Conservation (phyloP, 2,888 invertebrate genomes). For the Tetranychus piercei region DNA sequence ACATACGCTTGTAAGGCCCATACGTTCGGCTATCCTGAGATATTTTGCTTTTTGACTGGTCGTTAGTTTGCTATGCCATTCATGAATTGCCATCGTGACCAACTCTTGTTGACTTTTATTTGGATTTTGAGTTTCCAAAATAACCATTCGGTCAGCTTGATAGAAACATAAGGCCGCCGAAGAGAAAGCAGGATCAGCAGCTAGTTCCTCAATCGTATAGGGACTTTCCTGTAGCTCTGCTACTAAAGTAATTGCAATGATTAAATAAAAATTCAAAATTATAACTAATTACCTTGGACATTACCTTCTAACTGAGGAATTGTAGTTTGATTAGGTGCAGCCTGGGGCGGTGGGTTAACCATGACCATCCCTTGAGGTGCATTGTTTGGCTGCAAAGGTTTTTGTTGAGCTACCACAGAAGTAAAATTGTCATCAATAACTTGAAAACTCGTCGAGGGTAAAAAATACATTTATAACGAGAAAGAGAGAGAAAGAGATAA, state of each 20-base stretch:
- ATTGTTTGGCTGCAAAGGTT: neutral
- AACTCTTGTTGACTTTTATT: conserved; percentile 26
- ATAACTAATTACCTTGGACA: too few species aligned
- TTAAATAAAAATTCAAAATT: neutral
- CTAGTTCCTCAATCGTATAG: conserved; percentile 1
- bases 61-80: conserved; percentile 24
- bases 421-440: neutral
- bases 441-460: neutral
- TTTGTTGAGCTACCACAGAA: neutral
- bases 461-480: neutral
- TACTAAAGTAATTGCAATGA: neutral
- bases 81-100: conserved; percentile 24
- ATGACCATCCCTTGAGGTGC: conserved; percentile 3
- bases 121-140: conserved; percentile 25
- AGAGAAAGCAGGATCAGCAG: neutral
- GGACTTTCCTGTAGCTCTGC: conserved; percentile 4
- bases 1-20: conserved; percentile 7
- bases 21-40: conserved; percentile 5
- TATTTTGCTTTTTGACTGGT: conserved; percentile 26
- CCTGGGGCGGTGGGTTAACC: neutral
- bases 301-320: conserved; percentile 11
- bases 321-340: neutral
- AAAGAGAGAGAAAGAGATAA: neutral
- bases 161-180: conserved; percentile 26
- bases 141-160: conserved; percentile 25